Base-by-base conservation (phyloP, 1,140 invertebrate species). In the Trichomalopsis sarcophagae region DNA sequence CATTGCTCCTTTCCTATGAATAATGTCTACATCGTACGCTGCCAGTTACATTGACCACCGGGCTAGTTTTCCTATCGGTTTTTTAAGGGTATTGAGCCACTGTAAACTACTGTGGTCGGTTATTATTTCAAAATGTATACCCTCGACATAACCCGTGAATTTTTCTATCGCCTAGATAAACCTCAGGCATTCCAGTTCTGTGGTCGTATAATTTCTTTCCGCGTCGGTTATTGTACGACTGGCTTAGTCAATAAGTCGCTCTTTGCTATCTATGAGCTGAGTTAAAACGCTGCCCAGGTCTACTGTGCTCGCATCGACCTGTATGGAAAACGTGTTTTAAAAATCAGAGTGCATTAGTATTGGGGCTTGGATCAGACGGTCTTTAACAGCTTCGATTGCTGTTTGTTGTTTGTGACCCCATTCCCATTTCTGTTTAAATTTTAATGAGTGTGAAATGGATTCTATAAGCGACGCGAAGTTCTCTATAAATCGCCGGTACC, bases 401-500 rank as follows among this genome's bases (percentile, higher is more conserved):
- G 86, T 47, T 80, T 91, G 27, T 74, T 89, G 88, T 44, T 87
- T 80, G 2, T 90, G n/a, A n/a, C n/a, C n/a, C n/a, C n/a, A 91
- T 11, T 62, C 21, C 79, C 88, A 89, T 13, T 47, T 76, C 17
- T 55, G 74, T 40, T 87, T 85, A 74, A 91, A 88, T 23, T 85
- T 33, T 1, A 82, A 62, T 17, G 84, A 33, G 2, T 17, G 78
- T n/a, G 86, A 89, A 11, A 93, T 77, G 10, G 92, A 92, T 33
- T 88, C 83, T 36, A 92, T 88, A 6, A 91, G 77, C 3, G 87
- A 82, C 0, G 93, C 88, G 86, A 94, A 94, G 87, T 94, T 87
- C 17, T 87, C 87, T 47, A 94, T 89, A 83, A 93, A 94, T 13
- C 89, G 75, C 11, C 91, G 81, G 85, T 93, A 93, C 87, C 92